Evolutionary conservation across 2,797 vertebrate genomes (phyloP), one percentile per base, ranked within the genome.

Genomic region (Mastacembelus armatus): DNA sequence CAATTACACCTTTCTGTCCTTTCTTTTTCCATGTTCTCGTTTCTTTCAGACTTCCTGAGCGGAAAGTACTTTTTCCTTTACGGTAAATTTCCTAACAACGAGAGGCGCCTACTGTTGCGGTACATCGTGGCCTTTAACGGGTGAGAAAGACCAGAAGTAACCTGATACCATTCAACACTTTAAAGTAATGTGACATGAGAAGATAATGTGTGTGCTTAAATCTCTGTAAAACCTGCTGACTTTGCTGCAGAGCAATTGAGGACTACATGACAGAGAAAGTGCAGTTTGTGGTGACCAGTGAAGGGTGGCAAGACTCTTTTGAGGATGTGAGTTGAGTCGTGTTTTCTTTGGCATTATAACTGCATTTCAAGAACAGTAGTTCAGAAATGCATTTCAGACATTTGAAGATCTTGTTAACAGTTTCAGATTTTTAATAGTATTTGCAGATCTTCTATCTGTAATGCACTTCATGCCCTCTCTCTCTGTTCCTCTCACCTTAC

Each of bases 251-350:
- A 14, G 87, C 83, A 44, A 87, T 97, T 0, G 96, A 97, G 81
- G 95, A 96, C 50, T 97, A 96, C 70, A 97, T 98, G 96, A 94
- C 92, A 0, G 95, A 97, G 43, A 94, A 92, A 62, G 96, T 98
- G 48, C 95, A 96, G 85, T 97, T 95, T 58, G 96, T 98, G 61
- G 87, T 98, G 89, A 97, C 96, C 0, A 94, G 94, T 10, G 94
- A 97, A 74, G 95, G 96, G 1, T 98, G 96, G 96, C 95, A 97
- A 1, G 93, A 95, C 71, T 94, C 93, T 24, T 98, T 98, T 70
- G 95, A 98, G 75, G 96, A 97, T 19, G 96, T 96, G 74, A 95
- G 94, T 86, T 24, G 4, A 42, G 3, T 12, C 32, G 10, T 40
- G 0, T 38, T 22, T 27, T 47, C 10, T 55, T 18, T 30, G 5